Percentiles rank a stretch among this genome's conserved stretches.
Evolutionary conservation across 2,888 invertebrate species (phyloP).

Genomic region (Diachrysia chrysitis): DNA sequence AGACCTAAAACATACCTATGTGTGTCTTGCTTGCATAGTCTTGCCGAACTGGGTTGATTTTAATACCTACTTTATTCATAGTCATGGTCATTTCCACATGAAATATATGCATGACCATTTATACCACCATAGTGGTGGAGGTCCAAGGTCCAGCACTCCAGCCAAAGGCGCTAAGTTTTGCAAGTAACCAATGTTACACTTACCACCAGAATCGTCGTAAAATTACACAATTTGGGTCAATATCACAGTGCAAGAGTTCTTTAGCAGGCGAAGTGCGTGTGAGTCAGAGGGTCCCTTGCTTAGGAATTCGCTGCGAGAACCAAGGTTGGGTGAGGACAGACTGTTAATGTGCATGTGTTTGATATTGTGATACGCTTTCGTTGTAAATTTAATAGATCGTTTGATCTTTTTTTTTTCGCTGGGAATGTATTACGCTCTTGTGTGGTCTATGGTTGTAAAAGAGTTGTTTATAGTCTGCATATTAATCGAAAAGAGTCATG

Average conservation of each 20-base stretch:
- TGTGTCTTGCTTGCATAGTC: too few species aligned
- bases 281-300: conserved; percentile 72
- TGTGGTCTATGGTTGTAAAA: too few species aligned
- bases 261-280: conserved; percentile 59
- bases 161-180: conserved; percentile 5
- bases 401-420: not conserved
- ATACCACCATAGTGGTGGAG: not conserved
- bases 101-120: not conserved
- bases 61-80: too few species aligned
- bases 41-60: too few species aligned
- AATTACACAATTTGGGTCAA: conserved; percentile 83
- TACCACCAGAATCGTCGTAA: conserved; percentile 55
- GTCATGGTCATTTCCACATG: too few species aligned
- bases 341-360: conserved; percentile 70
- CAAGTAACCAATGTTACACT: conserved; percentile 21
- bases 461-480: too few species aligned
- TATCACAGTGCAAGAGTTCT: conserved; percentile 72
- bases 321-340: conserved; percentile 78
- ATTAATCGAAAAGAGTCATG: too few species aligned
- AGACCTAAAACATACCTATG: too few species aligned
- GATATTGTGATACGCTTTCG: conserved; percentile 35
- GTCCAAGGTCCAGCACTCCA: not conserved
- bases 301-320: conserved; percentile 77
- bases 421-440: too few species aligned
- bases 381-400: not conserved